Conservation (phyloP, 1,140 invertebrate genomes). For the Helicoverpa zea region DNA sequence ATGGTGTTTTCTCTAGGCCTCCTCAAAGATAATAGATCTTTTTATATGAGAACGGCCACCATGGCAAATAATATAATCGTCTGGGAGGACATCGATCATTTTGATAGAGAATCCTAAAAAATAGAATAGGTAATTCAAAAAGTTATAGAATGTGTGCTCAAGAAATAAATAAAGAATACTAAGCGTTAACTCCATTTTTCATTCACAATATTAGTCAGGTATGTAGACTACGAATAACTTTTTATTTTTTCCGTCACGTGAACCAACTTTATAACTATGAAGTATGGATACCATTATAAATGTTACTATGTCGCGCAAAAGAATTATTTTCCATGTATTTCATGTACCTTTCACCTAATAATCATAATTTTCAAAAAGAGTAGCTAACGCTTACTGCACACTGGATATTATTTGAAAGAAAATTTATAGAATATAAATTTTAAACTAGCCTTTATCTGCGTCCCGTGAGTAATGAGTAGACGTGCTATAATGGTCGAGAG, state of each 20-base stretch:
- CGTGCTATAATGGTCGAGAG: too few species aligned
- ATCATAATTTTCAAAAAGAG: not conserved
- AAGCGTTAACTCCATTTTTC: slow-evolving; percentile 10
- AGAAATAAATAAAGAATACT: not conserved
- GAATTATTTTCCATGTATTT: not conserved
- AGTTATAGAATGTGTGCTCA: not conserved
- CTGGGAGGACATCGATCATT: too few species aligned
- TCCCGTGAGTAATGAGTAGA: too few species aligned
- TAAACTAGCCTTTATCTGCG: too few species aligned
- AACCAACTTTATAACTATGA: not conserved
- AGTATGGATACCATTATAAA: not conserved
- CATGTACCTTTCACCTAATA: not conserved
- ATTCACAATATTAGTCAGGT: not conserved
- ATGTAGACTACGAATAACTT: not conserved
- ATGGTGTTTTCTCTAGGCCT: too few species aligned
- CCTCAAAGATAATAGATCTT: too few species aligned
- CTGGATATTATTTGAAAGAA: too few species aligned
- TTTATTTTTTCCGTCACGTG: not conserved
- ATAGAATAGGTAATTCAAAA: slow-evolving; percentile 19
- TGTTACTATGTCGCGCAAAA: not conserved
- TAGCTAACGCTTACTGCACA: not conserved
- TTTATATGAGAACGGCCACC: too few species aligned
- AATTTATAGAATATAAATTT: too few species aligned
- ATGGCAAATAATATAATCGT: too few species aligned
- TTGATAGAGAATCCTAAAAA: not conserved